A percentile compares a stretch with the other conserved stretches of the same genome.
phyloP scores from a whole-genome alignment of 2,888 invertebrate genomes.

The Pasiphila rectangulata region DNA sequence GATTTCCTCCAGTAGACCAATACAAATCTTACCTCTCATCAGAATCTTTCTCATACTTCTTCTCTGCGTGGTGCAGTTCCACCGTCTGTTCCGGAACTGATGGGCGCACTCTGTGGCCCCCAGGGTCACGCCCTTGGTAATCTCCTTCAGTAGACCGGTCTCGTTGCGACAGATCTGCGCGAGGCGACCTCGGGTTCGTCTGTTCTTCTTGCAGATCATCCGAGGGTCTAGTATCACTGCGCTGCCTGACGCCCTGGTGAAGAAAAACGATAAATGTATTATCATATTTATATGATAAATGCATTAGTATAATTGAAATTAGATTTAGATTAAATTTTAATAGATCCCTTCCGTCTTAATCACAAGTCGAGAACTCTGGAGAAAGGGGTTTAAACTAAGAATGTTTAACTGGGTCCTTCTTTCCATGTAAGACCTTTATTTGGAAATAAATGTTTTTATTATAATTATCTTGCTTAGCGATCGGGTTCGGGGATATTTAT shows the following conservation, averaged over 20 bases:
- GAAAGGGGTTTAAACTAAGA: too few species aligned
- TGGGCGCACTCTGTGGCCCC: slow-evolving; percentile 93
- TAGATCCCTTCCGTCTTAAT: too few species aligned
- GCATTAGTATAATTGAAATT: too few species aligned
- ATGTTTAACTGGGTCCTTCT: too few species aligned
- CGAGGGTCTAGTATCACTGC: slow-evolving; percentile 94
- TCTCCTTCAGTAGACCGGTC: slow-evolving; percentile 88
- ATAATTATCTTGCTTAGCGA: too few species aligned
- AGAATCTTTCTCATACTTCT: slow-evolving; percentile 92
- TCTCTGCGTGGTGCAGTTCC: slow-evolving; percentile 93
- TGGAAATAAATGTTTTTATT: too few species aligned
- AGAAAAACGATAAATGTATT: slow-evolving; percentile 12
- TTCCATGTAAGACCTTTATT: too few species aligned
- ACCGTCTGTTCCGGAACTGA: slow-evolving; percentile 91
- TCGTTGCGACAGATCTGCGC: slow-evolving; percentile 93
- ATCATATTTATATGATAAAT: too few species aligned
- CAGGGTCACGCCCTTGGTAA: slow-evolving; percentile 89
- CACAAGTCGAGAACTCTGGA: too few species aligned
- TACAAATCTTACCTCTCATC: slow-evolving; percentile 86
- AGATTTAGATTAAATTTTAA: too few species aligned
- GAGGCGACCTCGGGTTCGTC: slow-evolving; percentile 87
- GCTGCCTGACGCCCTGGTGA: slow-evolving; percentile 87
- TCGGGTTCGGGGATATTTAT: too few species aligned
- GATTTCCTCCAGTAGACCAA: too few species aligned
- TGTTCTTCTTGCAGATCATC: slow-evolving; percentile 92